Evolutionary conservation across 2,113 vertebrate genomes (phyloP).

Genomic region (Rana temporaria): DNA sequence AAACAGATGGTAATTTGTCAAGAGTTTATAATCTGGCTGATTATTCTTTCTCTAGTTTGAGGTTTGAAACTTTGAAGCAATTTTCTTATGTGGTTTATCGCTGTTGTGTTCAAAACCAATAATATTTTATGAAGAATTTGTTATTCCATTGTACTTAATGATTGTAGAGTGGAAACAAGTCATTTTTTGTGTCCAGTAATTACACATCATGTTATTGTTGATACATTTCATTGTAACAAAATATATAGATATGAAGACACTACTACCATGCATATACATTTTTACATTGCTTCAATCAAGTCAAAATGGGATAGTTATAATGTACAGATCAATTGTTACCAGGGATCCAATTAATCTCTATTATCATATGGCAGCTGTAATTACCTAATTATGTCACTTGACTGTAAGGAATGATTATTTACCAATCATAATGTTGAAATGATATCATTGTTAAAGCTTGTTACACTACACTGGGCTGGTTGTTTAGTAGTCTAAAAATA

Average conservation of each 20-base stretch:
- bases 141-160: too few species aligned
- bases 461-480: background rate
- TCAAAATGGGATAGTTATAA: background rate
- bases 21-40: too few species aligned
- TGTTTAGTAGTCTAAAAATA: background rate
- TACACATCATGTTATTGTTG: background rate
- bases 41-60: too few species aligned
- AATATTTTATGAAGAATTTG: too few species aligned
- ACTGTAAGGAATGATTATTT: background rate
- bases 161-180: too few species aligned
- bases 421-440: background rate
- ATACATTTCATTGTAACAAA: background rate
- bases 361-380: background rate
- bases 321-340: background rate
- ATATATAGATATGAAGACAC: background rate
- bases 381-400: constrained; percentile 15
- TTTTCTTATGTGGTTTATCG: too few species aligned
- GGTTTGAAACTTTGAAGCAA: too few species aligned
- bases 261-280: background rate
- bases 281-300: background rate
- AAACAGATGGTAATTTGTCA: too few species aligned
- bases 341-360: constrained; percentile 6
- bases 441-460: background rate
- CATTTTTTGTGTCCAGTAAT: too few species aligned
- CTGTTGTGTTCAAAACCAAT: too few species aligned